Conservation (phyloP, 2,113 vertebrate species). For the Ophiodon elongatus region DNA sequence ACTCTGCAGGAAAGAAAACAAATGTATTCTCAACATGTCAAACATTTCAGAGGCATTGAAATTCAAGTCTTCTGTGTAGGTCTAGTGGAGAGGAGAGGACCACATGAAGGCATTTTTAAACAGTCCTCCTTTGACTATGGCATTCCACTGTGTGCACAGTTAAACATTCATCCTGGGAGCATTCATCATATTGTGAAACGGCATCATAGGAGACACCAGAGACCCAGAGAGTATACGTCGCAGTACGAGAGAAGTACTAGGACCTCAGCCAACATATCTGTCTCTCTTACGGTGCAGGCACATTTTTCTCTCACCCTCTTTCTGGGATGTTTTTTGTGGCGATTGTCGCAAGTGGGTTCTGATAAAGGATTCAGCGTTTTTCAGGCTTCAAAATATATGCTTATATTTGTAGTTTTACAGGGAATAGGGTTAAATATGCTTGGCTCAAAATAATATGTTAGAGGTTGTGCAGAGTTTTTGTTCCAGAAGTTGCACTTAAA, state of each 20-base stretch:
- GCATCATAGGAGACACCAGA: slow-evolving; percentile 34
- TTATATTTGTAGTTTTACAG: slow-evolving; percentile 11
- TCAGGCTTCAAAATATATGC: neutral
- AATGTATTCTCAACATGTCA: neutral
- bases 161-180: slow-evolving; percentile 32
- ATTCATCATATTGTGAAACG: slow-evolving; percentile 59
- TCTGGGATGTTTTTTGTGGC: neutral
- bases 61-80: neutral
- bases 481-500: slow-evolving; percentile 22
- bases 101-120: slow-evolving; percentile 28
- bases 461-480: slow-evolving; percentile 4
- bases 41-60: neutral
- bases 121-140: neutral
- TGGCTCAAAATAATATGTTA: slow-evolving; percentile 21
- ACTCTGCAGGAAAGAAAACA: neutral
- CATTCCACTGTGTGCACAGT: slow-evolving; percentile 22
- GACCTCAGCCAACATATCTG: slow-evolving; percentile 20
- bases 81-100: neutral
- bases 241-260: slow-evolving; percentile 25
- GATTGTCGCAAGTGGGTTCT: neutral
- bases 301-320: slow-evolving; percentile 13
- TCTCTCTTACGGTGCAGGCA: slow-evolving; percentile 27
- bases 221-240: slow-evolving; percentile 42
- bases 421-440: slow-evolving; percentile 17
- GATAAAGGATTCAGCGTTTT: neutral